Evolutionary conservation across 2,113 vertebrate genomes (phyloP).

Genomic region (Chloropsis hardwickii): DNA sequence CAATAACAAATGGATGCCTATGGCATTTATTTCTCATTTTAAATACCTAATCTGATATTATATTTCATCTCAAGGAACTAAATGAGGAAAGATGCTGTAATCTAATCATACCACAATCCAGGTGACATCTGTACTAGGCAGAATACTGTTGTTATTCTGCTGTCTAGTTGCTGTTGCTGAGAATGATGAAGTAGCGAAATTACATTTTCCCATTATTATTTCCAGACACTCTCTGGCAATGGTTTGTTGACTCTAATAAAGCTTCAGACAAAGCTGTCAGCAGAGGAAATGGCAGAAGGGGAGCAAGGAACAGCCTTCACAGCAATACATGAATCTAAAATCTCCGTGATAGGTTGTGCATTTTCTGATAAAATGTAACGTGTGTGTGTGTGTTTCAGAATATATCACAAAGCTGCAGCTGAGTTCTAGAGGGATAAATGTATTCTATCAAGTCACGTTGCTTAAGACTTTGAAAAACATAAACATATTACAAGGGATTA

Average conservation of each 20-base stretch:
- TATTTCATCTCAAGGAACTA: constrained; percentile 61
- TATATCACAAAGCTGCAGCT: constrained; percentile 47
- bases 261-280: constrained; percentile 83
- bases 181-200: constrained; percentile 79
- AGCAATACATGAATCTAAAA: constrained; percentile 62
- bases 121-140: constrained; percentile 75
- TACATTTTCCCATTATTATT: constrained; percentile 83
- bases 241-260: constrained; percentile 84
- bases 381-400: constrained; percentile 44
- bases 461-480: constrained; percentile 60
- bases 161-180: constrained; percentile 74
- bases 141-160: constrained; percentile 73
- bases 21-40: constrained; percentile 56
- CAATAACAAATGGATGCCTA: neutral
- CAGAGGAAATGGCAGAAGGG: constrained; percentile 74
- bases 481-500: constrained; percentile 60
- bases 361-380: constrained; percentile 65
- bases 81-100: constrained; percentile 67
- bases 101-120: constrained; percentile 70
- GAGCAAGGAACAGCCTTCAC: constrained; percentile 64
- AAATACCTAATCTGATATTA: constrained; percentile 58
- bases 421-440: constrained; percentile 58
- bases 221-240: constrained; percentile 79
- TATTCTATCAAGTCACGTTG: constrained; percentile 22
- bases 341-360: constrained; percentile 37